Percentiles rank a stretch among this genome's conserved stretches.
phyloP scores from a whole-genome alignment of 2,797 vertebrate genomes.

The Ctenopoma multispine region DNA sequence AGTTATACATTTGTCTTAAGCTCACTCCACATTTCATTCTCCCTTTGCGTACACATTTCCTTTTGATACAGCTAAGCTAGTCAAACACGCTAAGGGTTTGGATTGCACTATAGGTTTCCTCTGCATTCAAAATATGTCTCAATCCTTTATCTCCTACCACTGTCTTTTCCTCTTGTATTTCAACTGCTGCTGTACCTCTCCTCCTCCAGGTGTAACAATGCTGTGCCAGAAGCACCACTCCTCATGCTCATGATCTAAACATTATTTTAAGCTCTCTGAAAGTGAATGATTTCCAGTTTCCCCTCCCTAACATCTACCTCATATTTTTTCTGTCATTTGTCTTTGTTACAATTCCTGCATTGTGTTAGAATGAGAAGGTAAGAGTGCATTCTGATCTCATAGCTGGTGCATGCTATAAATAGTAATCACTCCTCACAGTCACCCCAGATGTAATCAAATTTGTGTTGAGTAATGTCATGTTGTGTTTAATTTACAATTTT shows the following conservation, averaged over 20 bases:
- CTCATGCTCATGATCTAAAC: slow-evolving; percentile 84
- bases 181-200: slow-evolving; percentile 71
- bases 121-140: slow-evolving; percentile 63
- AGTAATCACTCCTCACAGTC: slow-evolving; percentile 82
- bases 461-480: slow-evolving; percentile 77
- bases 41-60: slow-evolving; percentile 65
- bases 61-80: slow-evolving; percentile 59
- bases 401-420: slow-evolving; percentile 92
- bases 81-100: slow-evolving; percentile 54
- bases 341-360: slow-evolving; percentile 98
- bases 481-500: slow-evolving; percentile 64
- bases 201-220: slow-evolving; percentile 73
- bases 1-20: slow-evolving; percentile 64
- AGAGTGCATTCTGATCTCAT: slow-evolving; percentile 93
- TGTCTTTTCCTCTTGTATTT: slow-evolving; percentile 75
- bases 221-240: slow-evolving; percentile 71
- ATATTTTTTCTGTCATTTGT: slow-evolving; percentile 99
- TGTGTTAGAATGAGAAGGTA: slow-evolving; percentile 99
- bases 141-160: slow-evolving; percentile 62
- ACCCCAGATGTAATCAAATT: slow-evolving; percentile 78
- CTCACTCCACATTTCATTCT: slow-evolving; percentile 78
- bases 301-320: slow-evolving; percentile 93
- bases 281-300: slow-evolving; percentile 86
- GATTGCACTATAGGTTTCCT: slow-evolving; percentile 53
- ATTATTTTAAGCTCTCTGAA: slow-evolving; percentile 86